Evolutionary conservation across 2,888 invertebrate species (phyloP).

Genomic region (Drosophila prostipennis): DNA sequence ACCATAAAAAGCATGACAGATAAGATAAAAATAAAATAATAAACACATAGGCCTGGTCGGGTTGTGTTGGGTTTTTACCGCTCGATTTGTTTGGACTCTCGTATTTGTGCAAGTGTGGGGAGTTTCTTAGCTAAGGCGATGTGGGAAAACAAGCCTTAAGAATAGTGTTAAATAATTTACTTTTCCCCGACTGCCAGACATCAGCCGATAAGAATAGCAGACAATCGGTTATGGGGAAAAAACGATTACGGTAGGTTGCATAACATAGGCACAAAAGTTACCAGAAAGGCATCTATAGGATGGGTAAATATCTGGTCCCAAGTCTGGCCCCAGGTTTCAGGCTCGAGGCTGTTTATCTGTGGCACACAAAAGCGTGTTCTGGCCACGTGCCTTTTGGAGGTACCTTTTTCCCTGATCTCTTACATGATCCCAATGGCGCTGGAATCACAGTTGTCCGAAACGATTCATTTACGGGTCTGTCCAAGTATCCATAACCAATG

Average conservation of each 20-base stretch:
- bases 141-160: slow-evolving; percentile 22
- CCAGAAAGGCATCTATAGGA: background rate
- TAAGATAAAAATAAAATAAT: slow-evolving; percentile 40
- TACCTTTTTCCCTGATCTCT: slow-evolving; percentile 25
- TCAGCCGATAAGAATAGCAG: slow-evolving; percentile 13
- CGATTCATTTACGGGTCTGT: slow-evolving; percentile 14
- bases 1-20: slow-evolving; percentile 44
- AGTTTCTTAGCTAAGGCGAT: slow-evolving; percentile 14
- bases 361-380: slow-evolving; percentile 19
- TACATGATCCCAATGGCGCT: slow-evolving; percentile 6
- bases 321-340: background rate
- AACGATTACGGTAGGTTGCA: slow-evolving; percentile 11
- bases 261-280: slow-evolving; percentile 8
- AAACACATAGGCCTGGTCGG: slow-evolving; percentile 24
- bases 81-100: slow-evolving; percentile 6
- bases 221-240: background rate
- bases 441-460: slow-evolving; percentile 16
- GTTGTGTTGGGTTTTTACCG: slow-evolving; percentile 42
- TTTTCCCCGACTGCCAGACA: slow-evolving; percentile 4
- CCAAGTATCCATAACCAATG: slow-evolving; percentile 36
- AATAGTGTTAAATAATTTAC: slow-evolving; percentile 28
- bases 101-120: slow-evolving; percentile 49
- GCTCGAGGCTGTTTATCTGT: background rate
- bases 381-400: slow-evolving; percentile 22
- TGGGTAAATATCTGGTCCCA: slow-evolving; percentile 18